Base-by-base conservation (phyloP, 2,113 vertebrate species). In the Furnarius figulus region DNA sequence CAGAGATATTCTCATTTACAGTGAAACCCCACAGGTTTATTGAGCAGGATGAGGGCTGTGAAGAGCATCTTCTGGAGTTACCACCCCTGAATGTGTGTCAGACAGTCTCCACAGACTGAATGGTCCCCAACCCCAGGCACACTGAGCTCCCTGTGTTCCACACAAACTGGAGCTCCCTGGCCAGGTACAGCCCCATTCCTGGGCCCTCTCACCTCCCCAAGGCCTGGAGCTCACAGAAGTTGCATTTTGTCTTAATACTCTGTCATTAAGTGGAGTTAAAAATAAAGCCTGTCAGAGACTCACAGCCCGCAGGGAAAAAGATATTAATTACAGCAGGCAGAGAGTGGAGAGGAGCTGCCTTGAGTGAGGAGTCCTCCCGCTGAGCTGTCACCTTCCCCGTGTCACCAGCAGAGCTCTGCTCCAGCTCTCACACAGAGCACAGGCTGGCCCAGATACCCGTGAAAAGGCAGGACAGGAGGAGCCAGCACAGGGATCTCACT, bases 291-390 rank as follows among this genome's bases (percentile, higher is more conserved):
- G 93, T 94, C 95, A 95, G 94, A 94, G 62, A 33, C 87, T 90
- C 62, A n/a, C 55, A 89, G 93, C 84, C 95, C 95, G 93, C 91
- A 85, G 96, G 92, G 92, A 75, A 76, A 95, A 93, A 92, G 90
- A 94, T 97, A 97, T 96, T 97, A 97, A 97, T 97, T 97, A 96
- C 87, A 95, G 92, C 87, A 90, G 93, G 85, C 91, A 97, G 86
- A 95, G 84, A 96, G 91, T 46, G 56, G 89, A 97, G 93, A 94
- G 83, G 86, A 94, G 58, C 87, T 91, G 94, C 95, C 47, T 74
- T 61, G 94, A 94, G 85, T 79, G 91, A 97, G 87, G 37, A 88
- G 85, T 33, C 10, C 18, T 79, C 79, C 86, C 0, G 44, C 93
- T 85, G 95, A 85, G 90, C 95, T 95, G 84, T 96, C 95, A 93